phyloP scores from a whole-genome alignment of 2,797 vertebrate genomes.

The Sebastes diaconus region DNA sequence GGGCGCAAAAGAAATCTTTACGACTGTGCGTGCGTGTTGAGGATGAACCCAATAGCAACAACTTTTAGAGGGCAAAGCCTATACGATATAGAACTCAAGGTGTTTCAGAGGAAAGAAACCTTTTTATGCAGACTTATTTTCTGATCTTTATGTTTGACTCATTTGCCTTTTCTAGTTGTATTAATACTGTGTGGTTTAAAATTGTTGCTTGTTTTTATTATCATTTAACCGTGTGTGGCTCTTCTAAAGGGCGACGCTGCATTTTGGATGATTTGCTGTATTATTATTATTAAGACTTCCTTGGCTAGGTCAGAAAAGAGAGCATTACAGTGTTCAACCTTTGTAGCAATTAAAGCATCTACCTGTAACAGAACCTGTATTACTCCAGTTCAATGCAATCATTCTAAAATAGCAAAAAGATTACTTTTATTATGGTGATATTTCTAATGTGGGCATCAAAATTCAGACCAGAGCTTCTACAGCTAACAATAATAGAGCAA shows the following conservation, averaged over 20 bases:
- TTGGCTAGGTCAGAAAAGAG: not conserved
- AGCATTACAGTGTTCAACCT: not conserved
- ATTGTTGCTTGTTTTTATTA: not conserved
- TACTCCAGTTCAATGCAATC: not conserved
- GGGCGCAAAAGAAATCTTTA: too few relatives aligned
- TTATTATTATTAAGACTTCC: not conserved
- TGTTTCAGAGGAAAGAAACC: not conserved
- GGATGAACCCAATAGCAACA: too few relatives aligned
- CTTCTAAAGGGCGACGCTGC: not conserved
- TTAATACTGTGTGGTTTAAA: not conserved
- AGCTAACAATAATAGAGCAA: constrained; percentile 11
- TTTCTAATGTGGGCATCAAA: not conserved
- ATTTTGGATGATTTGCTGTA: not conserved
- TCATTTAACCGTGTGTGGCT: not conserved
- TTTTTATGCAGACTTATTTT: not conserved
- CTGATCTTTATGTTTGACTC: not conserved
- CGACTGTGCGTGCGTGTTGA: too few relatives aligned
- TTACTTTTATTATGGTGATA: not conserved
- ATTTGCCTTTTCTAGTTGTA: too few relatives aligned
- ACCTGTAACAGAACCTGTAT: not conserved
- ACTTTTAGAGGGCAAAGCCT: too few relatives aligned
- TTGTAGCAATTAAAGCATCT: not conserved
- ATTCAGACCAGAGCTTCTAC: not conserved
- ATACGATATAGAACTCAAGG: not conserved
- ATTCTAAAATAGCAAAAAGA: not conserved